phyloP scores from a whole-genome alignment of 2,797 vertebrate species.

The Rousettus madagascariensis region DNA sequence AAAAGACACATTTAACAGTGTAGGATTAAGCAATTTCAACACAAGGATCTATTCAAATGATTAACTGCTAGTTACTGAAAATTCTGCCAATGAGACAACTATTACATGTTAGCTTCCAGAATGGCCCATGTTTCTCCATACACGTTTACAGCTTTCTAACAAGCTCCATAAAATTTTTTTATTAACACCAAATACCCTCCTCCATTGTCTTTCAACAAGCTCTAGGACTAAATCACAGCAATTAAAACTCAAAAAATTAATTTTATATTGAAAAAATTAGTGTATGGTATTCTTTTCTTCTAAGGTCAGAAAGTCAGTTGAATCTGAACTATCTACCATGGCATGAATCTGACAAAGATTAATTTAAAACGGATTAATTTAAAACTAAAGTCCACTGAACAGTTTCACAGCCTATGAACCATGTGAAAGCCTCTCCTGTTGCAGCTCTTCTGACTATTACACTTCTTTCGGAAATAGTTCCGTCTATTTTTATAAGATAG shows the following conservation, averaged over 20 bases:
- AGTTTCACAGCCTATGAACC: constrained; percentile 81
- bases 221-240: constrained; percentile 77
- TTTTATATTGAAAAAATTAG: constrained; percentile 79
- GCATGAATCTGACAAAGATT: constrained; percentile 83
- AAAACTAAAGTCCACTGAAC: constrained; percentile 82
- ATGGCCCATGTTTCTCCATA: neutral
- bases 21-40: constrained; percentile 3
- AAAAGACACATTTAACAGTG: neutral
- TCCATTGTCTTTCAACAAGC: constrained; percentile 75
- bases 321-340: constrained; percentile 82
- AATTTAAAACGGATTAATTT: constrained; percentile 81
- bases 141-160: neutral
- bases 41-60: constrained; percentile 7
- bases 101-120: neutral
- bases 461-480: constrained; percentile 81
- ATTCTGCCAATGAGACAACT: neutral
- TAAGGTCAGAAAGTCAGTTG: constrained; percentile 81
- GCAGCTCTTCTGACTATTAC: constrained; percentile 80
- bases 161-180: neutral
- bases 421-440: constrained; percentile 79
- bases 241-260: constrained; percentile 81
- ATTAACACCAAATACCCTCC: neutral
- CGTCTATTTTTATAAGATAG: constrained; percentile 82
- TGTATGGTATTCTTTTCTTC: constrained; percentile 80
- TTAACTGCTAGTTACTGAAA: neutral